phyloP scores from a whole-genome alignment of 2,888 invertebrate genomes.

The Phortica magna region DNA sequence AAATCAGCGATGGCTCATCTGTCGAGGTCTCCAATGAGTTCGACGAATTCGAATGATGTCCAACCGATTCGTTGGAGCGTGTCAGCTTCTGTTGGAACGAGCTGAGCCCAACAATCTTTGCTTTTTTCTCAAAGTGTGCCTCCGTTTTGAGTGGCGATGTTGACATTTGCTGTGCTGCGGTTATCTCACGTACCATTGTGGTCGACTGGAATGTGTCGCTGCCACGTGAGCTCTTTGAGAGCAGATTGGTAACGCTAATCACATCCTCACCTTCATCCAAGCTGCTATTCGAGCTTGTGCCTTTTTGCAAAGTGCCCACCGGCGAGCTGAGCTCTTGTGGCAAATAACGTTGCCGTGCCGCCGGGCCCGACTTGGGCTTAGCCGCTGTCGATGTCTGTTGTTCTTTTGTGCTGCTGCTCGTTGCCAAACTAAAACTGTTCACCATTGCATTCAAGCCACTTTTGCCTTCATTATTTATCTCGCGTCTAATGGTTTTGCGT shows the following conservation, averaged over 20 bases:
- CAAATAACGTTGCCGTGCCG: constrained; percentile 80
- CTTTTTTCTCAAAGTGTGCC: constrained; percentile 74
- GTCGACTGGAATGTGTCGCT: constrained; percentile 74
- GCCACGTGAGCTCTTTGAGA: constrained; percentile 61
- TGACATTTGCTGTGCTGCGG: constrained; percentile 22
- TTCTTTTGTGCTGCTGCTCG: neutral
- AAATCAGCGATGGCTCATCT: constrained; percentile 68
- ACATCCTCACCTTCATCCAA: constrained; percentile 12
- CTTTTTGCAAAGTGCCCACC: constrained; percentile 47
- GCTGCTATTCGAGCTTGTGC: constrained; percentile 34
- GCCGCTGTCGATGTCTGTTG: constrained; percentile 37
- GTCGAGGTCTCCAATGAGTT: constrained; percentile 69
- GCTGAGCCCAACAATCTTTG: constrained; percentile 80
- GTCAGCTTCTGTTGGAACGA: constrained; percentile 80
- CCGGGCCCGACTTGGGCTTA: constrained; percentile 78
- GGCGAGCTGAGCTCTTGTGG: constrained; percentile 80
- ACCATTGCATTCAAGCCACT: constrained; percentile 76
- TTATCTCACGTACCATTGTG: constrained; percentile 69
- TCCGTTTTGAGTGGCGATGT: constrained; percentile 37
- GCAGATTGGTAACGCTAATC: constrained; percentile 51
- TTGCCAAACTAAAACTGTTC: constrained; percentile 62
- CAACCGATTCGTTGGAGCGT: constrained; percentile 76
- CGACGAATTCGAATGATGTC: constrained; percentile 62
- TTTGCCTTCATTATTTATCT: constrained; percentile 79
- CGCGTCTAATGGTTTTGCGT: constrained; percentile 77